These are phyloP conservation scores for Desoria tigrina DNA, from an alignment of 2,888 invertebrate genomes.

Conservation along the genomic window DNA sequence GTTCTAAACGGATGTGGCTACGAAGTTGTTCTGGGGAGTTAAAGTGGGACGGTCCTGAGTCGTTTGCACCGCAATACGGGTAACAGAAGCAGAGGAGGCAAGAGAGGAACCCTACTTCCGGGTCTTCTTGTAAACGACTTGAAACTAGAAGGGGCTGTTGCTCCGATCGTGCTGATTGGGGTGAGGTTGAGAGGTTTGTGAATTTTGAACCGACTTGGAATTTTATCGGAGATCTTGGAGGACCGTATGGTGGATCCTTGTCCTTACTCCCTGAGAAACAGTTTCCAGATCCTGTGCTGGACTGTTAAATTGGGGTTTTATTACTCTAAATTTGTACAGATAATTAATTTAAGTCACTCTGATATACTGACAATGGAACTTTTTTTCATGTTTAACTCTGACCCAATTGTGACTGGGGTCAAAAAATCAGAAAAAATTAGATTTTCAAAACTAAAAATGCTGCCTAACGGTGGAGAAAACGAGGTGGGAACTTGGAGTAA, in stretches of 20 bases:
- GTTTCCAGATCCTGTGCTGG: neutral
- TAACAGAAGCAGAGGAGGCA: conserved; percentile 16
- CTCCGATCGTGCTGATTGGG: conserved; percentile 16
- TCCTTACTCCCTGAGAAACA: neutral
- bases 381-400: too few relatives aligned
- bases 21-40: conserved; percentile 15
- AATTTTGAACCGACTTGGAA: conserved; percentile 19
- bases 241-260: neutral
- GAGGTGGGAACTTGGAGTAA: too few relatives aligned
- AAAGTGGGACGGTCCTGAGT: conserved; percentile 15
- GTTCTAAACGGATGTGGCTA: conserved; percentile 17
- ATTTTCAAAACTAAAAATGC: too few relatives aligned
- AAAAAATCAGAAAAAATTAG: too few relatives aligned
- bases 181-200: conserved; percentile 8
- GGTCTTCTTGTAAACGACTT: neutral
- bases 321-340: too few relatives aligned
- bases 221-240: conserved; percentile 13
- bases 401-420: too few relatives aligned
- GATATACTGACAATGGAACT: too few relatives aligned
- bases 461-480: too few relatives aligned
- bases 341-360: too few relatives aligned
- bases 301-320: too few relatives aligned
- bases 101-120: conserved; percentile 10
- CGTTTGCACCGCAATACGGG: conserved; percentile 9
- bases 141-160: conserved; percentile 16